phyloP scores from a whole-genome alignment of 2,797 vertebrate genomes.

The Ctenopoma kingsleyae region DNA sequence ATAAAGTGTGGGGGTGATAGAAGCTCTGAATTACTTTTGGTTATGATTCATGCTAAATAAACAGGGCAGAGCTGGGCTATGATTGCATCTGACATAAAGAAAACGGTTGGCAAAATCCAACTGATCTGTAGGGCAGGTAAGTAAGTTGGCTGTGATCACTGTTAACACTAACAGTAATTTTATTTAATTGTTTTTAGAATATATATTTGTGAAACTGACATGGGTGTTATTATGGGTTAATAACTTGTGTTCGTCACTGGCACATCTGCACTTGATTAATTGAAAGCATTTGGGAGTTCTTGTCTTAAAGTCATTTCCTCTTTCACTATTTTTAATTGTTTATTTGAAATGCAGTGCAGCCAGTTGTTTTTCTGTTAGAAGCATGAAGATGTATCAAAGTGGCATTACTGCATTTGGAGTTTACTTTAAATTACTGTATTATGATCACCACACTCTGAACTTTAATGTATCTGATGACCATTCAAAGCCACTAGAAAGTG shows the following conservation, averaged over 20 bases:
- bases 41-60: slow-evolving; percentile 20
- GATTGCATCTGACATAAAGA: too few relatives aligned
- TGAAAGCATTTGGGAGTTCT: neutral
- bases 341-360: neutral
- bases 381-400: neutral
- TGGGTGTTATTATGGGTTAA: too few relatives aligned
- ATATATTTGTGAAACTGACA: too few relatives aligned
- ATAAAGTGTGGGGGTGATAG: neutral
- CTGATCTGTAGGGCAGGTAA: too few relatives aligned
- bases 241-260: neutral
- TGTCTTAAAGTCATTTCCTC: neutral
- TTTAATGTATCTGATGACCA: neutral
- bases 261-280: neutral
- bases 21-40: slow-evolving; percentile 6
- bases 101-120: too few relatives aligned
- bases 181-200: too few relatives aligned
- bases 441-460: neutral
- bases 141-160: too few relatives aligned
- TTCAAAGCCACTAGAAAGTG: neutral
- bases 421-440: neutral
- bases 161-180: too few relatives aligned
- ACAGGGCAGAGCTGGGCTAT: neutral
- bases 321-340: neutral
- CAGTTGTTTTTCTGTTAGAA: neutral
- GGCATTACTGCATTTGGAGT: neutral